phyloP scores from a whole-genome alignment of 2,797 vertebrate genomes.

The Glossophaga mutica region DNA sequence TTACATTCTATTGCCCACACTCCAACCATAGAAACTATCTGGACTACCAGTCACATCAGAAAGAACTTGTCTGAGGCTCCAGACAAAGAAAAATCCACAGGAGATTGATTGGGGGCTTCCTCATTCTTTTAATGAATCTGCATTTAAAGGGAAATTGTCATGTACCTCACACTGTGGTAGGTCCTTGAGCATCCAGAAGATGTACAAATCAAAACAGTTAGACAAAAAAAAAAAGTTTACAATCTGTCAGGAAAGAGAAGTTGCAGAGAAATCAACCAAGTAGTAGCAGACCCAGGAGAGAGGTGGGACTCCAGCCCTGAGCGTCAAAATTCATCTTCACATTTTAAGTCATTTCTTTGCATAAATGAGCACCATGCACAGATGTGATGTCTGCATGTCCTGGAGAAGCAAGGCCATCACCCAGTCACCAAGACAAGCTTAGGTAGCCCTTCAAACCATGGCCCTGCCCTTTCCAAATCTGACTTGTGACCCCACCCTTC shows the following conservation, averaged over 20 bases:
- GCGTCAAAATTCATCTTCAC: background rate
- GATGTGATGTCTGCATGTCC: accelerated
- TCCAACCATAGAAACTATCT: background rate
- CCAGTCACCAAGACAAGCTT: no score
- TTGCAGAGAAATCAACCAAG: background rate
- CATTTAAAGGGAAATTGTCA: background rate
- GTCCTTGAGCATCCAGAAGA: background rate
- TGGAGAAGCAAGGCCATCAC: background rate
- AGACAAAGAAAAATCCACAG: background rate
- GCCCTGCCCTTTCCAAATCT: background rate
- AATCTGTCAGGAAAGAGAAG: background rate
- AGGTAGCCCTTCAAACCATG: background rate
- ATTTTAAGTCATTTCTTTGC: background rate
- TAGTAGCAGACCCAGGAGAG: background rate
- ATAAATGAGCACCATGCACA: background rate
- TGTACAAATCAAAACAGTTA: background rate
- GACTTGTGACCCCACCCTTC: background rate
- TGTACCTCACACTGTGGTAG: background rate
- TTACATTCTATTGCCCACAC: background rate
- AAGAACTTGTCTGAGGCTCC: background rate
- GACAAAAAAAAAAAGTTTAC: background rate
- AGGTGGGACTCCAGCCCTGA: background rate
- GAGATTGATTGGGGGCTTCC: background rate
- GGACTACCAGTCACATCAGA: background rate
- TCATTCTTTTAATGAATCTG: background rate